Base-by-base conservation (phyloP, 2,797 vertebrate genomes). In the Halcyon leucocephala region DNA sequence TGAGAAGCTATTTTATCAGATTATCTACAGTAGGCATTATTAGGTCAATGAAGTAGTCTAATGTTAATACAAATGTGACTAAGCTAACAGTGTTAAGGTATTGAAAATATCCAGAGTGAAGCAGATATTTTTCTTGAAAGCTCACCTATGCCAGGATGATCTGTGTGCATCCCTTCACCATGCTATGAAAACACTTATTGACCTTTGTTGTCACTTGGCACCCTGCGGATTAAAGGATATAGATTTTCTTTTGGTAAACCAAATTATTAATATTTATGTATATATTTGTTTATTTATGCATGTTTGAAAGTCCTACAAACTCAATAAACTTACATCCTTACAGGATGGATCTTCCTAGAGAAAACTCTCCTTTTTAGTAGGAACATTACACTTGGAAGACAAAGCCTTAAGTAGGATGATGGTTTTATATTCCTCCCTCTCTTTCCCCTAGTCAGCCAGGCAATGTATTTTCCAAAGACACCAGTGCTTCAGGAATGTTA, bases 381-480 rank as follows among this genome's bases (percentile, higher is more conserved):
- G 4, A 83, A 1, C 28, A 52, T 58, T 91, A 52, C 24, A 82
- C 62, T 29, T 58, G 65, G 37, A 88, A 78, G n/a, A 58, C 57
- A 96, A 86, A 90, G 39, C 10, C 20, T 11, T 35, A 42, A 73
- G 25, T 25, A 52, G 54, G 62, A 76, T 54, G 37, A 91, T 67
- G 64, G 46, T 49, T 81, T 93, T 93, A 41, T 64, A 78, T 89
- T 86, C 29, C 35, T 58, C 58, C 29, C 51, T 85, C 84, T 77
- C 28, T 83, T 74, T 96, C 42, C 54, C 20, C 26, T 79, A 55
- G 42, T 77, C 54, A 58, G 66, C 21, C 35, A 95, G 94, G 86
- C 74, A 97, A 97, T 94, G 90, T 39, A 76, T 96, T 96, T 96
- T 97, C 86, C 84, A 96, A 95, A 97, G 87, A 91, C 89, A 93